Conservation (phyloP, 2,888 invertebrate species). For the Drosophila prostipennis region DNA sequence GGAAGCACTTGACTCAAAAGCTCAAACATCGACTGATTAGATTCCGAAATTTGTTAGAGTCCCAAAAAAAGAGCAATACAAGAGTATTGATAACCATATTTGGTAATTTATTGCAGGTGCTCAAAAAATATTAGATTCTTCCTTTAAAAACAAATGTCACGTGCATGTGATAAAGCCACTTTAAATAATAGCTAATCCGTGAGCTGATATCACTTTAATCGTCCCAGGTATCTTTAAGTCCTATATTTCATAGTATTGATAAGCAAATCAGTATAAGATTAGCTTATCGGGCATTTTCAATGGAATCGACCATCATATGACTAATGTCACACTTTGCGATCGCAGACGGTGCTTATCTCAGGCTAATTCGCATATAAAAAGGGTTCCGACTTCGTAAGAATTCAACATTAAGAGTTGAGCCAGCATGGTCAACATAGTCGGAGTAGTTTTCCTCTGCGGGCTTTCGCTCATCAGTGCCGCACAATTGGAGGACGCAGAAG, state of each 20-base stretch:
- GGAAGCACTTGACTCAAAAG: background rate
- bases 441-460: conserved; percentile 6
- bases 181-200: background rate
- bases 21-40: no score
- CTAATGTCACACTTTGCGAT: background rate
- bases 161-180: background rate
- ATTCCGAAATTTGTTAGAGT: no score
- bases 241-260: background rate
- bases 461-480: background rate
- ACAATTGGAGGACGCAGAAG: background rate
- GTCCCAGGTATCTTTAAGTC: background rate
- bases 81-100: no score
- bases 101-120: no score
- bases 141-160: background rate
- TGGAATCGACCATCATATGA: background rate
- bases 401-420: background rate
- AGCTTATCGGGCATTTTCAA: background rate
- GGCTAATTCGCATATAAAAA: conserved; percentile 7
- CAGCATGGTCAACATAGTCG: conserved; percentile 8
- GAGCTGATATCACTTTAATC: background rate
- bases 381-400: background rate
- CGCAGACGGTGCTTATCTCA: conserved; percentile 5
- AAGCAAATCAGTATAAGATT: background rate
- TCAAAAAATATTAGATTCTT: background rate
- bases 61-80: no score